Percentiles rank a stretch among this genome's conserved stretches.
Conservation (phyloP, 2,113 vertebrate genomes). For the Anarhynchus alexandrinus region DNA sequence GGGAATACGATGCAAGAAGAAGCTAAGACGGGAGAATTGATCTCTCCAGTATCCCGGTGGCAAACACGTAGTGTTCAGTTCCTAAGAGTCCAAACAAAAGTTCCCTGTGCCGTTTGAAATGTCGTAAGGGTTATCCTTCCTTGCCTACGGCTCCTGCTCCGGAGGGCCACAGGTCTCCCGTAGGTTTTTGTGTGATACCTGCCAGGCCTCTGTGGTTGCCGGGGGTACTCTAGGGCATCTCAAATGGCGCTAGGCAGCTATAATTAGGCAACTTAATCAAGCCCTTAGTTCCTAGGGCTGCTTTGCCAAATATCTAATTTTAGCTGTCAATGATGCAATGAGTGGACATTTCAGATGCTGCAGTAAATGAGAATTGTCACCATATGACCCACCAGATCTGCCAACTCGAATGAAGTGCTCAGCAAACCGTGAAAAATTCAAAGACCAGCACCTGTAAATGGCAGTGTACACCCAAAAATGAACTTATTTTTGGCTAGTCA, state of each 20-base stretch:
- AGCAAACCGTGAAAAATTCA: not conserved
- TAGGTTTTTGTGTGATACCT: not conserved
- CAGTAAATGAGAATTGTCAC: constrained; percentile 30
- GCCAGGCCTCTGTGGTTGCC: not conserved
- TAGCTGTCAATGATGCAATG: constrained; percentile 26
- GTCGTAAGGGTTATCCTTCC: not conserved
- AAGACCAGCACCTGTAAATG: not conserved
- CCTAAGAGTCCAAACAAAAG: not conserved
- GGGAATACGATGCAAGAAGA: not conserved
- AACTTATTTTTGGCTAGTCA: constrained; percentile 6
- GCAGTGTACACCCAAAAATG: not conserved
- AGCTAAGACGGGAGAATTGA: not conserved
- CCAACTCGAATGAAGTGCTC: not conserved
- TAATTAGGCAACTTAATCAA: constrained; percentile 50
- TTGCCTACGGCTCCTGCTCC: not conserved
- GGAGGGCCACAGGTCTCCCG: not conserved
- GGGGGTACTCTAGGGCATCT: not conserved
- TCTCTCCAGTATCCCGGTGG: not conserved
- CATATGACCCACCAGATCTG: not conserved
- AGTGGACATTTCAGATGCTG: constrained; percentile 35
- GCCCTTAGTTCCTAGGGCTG: not conserved
- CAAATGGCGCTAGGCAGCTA: not conserved
- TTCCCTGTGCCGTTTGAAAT: not conserved
- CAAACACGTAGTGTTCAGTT: not conserved
- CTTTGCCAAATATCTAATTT: constrained; percentile 57